Evolutionary conservation across 2,113 vertebrate species (phyloP).

Genomic region (Rhinoderma darwinii): DNA sequence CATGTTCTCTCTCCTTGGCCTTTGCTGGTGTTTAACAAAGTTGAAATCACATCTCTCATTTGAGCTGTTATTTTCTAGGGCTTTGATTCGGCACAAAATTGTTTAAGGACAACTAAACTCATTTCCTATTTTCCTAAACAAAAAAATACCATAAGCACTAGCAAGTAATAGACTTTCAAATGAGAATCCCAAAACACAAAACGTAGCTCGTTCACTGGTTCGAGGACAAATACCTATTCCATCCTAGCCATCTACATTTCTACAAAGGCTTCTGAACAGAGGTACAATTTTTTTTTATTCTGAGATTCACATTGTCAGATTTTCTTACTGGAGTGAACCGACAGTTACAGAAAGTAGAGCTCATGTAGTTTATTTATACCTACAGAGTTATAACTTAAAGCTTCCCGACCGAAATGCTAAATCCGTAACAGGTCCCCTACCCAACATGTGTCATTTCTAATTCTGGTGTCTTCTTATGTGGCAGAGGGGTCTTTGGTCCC

Average conservation of each 20-base stretch:
- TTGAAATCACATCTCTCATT: conserved; percentile 30
- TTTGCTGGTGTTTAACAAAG: conserved; percentile 11
- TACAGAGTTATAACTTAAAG: too few relatives aligned
- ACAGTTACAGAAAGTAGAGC: neutral
- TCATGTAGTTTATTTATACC: neutral
- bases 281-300: neutral
- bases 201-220: neutral
- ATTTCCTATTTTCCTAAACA: neutral
- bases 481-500: too few relatives aligned
- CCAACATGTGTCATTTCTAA: too few relatives aligned
- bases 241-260: neutral
- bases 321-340: neutral
- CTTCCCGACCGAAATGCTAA: too few relatives aligned
- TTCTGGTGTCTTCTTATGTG: too few relatives aligned
- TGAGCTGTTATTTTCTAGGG: neutral
- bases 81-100: neutral
- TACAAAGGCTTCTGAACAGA: neutral
- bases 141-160: neutral
- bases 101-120: conserved; percentile 2
- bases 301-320: neutral
- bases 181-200: neutral
- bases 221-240: neutral
- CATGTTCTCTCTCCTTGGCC: neutral
- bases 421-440: too few relatives aligned
- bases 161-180: conserved; percentile 3